Evolutionary conservation across 2,113 vertebrate genomes (phyloP).

Genomic region (Ariopsis seemanni): DNA sequence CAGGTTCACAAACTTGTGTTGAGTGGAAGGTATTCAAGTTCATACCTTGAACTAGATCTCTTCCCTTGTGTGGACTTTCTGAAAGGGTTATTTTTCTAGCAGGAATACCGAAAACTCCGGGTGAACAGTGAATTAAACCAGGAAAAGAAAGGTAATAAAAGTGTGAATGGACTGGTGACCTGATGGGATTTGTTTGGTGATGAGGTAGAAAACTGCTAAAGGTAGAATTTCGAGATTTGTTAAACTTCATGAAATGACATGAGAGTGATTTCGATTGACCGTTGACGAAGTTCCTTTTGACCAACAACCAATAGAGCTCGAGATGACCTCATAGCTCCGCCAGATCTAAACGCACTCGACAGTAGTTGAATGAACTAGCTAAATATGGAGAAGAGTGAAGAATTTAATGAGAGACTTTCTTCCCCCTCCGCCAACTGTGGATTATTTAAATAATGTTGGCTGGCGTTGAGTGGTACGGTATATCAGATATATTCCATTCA

Average conservation of each 20-base stretch:
- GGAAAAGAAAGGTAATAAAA: background rate
- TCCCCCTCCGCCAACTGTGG: background rate
- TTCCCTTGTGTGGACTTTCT: background rate
- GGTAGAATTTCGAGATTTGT: background rate
- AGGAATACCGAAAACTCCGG: background rate
- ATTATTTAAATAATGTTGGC: background rate
- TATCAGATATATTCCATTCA: too few species aligned
- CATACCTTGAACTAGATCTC: background rate
- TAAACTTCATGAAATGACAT: background rate
- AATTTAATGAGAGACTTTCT: background rate
- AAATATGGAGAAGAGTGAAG: background rate
- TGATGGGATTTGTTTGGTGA: too few species aligned
- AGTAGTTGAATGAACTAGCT: background rate
- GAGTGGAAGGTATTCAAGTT: background rate
- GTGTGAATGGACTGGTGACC: background rate
- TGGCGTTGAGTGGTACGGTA: too few species aligned
- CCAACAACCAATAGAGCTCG: background rate
- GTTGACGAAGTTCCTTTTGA: background rate
- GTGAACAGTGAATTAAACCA: background rate
- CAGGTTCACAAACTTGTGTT: background rate
- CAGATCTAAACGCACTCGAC: background rate
- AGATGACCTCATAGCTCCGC: background rate
- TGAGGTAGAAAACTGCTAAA: background rate
- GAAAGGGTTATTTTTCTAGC: background rate
- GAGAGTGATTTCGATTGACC: background rate